These are phyloP conservation scores for Tragelaphus strepsiceros DNA, from an alignment of 2,113 vertebrate species.

Conservation along the genomic window DNA sequence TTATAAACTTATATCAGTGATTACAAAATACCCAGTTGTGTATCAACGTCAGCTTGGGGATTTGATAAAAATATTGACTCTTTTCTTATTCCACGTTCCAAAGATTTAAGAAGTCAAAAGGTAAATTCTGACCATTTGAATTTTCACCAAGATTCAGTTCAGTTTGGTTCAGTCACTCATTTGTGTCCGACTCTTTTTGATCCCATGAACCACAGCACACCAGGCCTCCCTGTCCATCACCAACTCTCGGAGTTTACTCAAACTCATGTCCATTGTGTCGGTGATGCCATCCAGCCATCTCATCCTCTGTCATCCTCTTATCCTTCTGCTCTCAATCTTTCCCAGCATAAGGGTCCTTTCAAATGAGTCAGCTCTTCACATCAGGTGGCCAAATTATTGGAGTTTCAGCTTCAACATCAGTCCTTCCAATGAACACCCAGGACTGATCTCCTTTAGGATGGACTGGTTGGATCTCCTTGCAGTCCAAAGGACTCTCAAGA, in stretches of 20 bases:
- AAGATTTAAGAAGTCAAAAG: neutral
- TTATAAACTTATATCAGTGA: neutral
- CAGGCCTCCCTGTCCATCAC: neutral
- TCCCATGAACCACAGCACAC: rapidly evolving
- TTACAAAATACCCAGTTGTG: neutral
- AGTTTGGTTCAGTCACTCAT: neutral
- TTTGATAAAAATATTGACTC: neutral
- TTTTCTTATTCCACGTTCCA: neutral
- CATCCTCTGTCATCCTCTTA: neutral
- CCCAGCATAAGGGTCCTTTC: neutral
- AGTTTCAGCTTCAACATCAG: neutral
- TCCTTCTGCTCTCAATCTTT: neutral
- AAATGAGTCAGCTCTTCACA: neutral
- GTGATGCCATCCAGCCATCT: neutral
- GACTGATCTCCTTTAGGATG: neutral
- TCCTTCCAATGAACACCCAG: neutral
- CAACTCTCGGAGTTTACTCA: rapidly evolving
- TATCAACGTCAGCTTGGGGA: neutral
- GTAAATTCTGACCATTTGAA: neutral
- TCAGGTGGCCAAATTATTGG: neutral
- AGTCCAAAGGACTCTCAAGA: neutral
- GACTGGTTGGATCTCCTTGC: neutral
- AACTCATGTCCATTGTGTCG: neutral
- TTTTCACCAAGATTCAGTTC: neutral
- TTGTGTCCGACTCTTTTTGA: rapidly evolving